Base-by-base conservation (phyloP, 2,113 vertebrate species). In the Varanus komodoensis region DNA sequence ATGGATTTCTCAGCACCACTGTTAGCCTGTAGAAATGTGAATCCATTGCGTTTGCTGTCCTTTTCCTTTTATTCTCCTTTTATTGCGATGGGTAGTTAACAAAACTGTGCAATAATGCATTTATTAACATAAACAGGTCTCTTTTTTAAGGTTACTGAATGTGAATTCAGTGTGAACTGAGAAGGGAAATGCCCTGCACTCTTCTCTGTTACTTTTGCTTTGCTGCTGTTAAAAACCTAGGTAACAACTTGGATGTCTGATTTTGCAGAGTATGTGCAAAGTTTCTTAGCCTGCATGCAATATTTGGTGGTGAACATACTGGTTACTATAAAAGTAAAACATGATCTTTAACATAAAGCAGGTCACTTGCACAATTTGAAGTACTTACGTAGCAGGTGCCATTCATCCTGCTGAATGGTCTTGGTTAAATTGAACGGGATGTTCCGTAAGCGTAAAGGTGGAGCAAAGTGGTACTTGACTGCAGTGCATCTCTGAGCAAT, bases 391-490 rank as follows among this genome's bases (percentile, higher is more conserved):
- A 98, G 95, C 89, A 98, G 97, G 91, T 98, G 98, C 98, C 98
- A 98, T 94, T 98, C 97, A 0, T 98, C 97, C 96, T 98, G 98
- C 57, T 98, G 98, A 89, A 98, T 98, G 82, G 96, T 98, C 92
- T 98, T 98, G 44, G 97, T 98, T 92, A 98, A 95, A 95, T 98
- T 98, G 93, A 98, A 97, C 8, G 97, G 97, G 93, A 98, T 96
- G 95, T 98, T 98, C 92, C 97, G 93, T 92, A 98, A 95, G 93
- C 96, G 93, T 92, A 98, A 97, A 12, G 97, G 97, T 88, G 98
- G 97, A 64, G 98, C 98, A 95, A 98, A 98, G 93, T 97, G 97
- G 94, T 98, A 98, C 95, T 98, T 98, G 90, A 98, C 96, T n/a
- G 98, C 94, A 3, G 97, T 97, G 94, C 97, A 98, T 91, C 97